phyloP scores from a whole-genome alignment of 2,113 vertebrate species.

The Takifugu flavidus region DNA sequence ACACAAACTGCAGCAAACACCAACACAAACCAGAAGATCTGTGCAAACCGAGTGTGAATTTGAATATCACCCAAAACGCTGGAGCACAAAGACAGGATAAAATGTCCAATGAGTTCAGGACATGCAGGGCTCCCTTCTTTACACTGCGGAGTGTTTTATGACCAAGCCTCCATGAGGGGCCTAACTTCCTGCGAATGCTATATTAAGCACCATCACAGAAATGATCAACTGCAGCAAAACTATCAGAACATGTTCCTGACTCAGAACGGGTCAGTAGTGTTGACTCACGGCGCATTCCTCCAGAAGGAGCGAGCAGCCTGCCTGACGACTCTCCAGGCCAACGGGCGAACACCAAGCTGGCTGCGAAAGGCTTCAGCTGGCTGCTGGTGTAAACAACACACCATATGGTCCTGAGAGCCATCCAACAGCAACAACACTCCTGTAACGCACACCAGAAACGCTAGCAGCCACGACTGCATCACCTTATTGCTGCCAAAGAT shows the following conservation, averaged over 20 bases:
- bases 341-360: conserved; percentile 52
- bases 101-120: too few species aligned
- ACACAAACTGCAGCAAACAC: not conserved
- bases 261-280: conserved; percentile 12
- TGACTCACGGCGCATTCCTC: conserved; percentile 30
- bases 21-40: too few species aligned
- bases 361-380: conserved; percentile 43
- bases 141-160: too few species aligned
- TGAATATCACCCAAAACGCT: too few species aligned
- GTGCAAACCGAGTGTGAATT: too few species aligned
- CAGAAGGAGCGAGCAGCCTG: conserved; percentile 31
- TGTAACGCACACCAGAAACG: conserved; percentile 1
- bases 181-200: conserved; percentile 26
- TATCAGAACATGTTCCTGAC: conserved; percentile 16
- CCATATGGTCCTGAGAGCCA: conserved; percentile 63
- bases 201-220: conserved; percentile 17
- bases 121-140: too few species aligned
- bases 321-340: conserved; percentile 43
- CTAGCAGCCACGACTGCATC: too few species aligned
- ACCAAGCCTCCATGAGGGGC: conserved; percentile 1
- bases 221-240: conserved; percentile 31
- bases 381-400: conserved; percentile 59
- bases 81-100: too few species aligned
- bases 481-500: too few species aligned
- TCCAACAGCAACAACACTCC: conserved; percentile 25